These are phyloP conservation scores for Struthidea cinerea DNA, from an alignment of 2,113 vertebrate genomes.

Conservation along the genomic window DNA sequence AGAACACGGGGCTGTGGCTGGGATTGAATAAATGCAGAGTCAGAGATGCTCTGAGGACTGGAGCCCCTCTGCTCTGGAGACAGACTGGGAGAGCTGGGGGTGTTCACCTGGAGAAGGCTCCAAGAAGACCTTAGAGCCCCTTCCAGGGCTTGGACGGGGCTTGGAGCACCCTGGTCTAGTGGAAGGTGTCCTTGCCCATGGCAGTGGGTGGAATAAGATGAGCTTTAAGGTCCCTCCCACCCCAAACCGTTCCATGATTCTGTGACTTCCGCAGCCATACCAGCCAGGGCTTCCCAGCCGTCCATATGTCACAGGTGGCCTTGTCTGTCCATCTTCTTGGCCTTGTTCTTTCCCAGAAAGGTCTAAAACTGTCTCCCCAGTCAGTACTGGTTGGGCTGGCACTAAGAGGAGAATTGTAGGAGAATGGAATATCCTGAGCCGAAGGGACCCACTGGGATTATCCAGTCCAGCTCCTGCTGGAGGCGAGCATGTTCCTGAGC, in stretches of 20 bases:
- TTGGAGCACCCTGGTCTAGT: rapidly evolving
- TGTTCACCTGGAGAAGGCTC: not conserved
- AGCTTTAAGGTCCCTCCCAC: not conserved
- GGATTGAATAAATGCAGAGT: not conserved
- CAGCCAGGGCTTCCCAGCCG: not conserved
- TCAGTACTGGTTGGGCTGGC: not conserved
- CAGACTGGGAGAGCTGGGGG: not conserved
- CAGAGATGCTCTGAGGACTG: not conserved
- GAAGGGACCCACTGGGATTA: not conserved
- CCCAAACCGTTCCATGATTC: not conserved
- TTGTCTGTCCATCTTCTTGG: not conserved
- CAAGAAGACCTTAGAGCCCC: not conserved
- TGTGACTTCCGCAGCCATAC: not conserved
- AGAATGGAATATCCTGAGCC: not conserved
- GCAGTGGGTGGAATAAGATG: not conserved
- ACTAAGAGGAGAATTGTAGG: not conserved
- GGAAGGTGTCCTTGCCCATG: not conserved
- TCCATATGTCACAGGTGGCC: not conserved
- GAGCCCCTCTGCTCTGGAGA: not conserved
- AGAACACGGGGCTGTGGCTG: not conserved
- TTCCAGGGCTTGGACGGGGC: not conserved
- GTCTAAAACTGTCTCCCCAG: not conserved
- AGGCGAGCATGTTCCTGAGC: not conserved
- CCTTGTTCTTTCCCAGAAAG: not conserved
- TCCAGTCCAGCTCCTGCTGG: not conserved